Conservation (phyloP, 2,888 invertebrate species). For the Rhamphomyia laevipes region DNA sequence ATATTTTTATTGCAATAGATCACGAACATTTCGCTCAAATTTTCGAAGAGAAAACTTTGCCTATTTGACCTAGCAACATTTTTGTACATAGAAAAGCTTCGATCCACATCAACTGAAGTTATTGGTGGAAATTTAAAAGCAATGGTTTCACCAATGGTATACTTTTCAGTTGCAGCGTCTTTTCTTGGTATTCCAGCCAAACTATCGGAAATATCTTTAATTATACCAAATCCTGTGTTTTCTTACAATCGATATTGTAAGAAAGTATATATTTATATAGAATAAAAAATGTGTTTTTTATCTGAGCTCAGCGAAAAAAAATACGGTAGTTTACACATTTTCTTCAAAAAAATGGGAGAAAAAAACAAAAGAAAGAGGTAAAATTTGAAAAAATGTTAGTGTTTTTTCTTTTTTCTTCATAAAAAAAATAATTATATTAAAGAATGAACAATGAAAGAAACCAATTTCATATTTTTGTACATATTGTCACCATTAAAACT, state of each 20-base stretch:
- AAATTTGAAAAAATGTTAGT: too few relatives aligned
- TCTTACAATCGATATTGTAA: neutral
- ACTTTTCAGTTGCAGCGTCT: neutral
- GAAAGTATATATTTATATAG: too few relatives aligned
- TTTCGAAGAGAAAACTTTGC: conserved; percentile 4
- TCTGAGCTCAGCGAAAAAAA: too few relatives aligned
- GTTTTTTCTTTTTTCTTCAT: too few relatives aligned
- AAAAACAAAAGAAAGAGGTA: too few relatives aligned
- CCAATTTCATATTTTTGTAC: too few relatives aligned
- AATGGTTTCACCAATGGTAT: neutral
- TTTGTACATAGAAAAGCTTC: conserved; percentile 5
- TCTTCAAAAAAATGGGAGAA: too few relatives aligned
- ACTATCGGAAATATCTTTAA: conserved; percentile 1
- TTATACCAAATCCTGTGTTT: neutral
- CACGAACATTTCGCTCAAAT: conserved; percentile 2
- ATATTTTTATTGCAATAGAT: neutral
- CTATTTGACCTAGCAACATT: neutral
- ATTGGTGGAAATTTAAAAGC: conserved; percentile 3
- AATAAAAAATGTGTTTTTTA: too few relatives aligned
- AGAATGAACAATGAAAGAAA: too few relatives aligned
- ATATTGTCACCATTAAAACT: too few relatives aligned
- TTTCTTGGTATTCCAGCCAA: neutral
- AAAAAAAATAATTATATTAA: too few relatives aligned
- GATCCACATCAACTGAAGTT: conserved; percentile 2
- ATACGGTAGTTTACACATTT: too few relatives aligned